These are phyloP conservation scores for Saccopteryx leptura DNA, from an alignment of 2,113 vertebrate genomes.

Conservation along the genomic window DNA sequence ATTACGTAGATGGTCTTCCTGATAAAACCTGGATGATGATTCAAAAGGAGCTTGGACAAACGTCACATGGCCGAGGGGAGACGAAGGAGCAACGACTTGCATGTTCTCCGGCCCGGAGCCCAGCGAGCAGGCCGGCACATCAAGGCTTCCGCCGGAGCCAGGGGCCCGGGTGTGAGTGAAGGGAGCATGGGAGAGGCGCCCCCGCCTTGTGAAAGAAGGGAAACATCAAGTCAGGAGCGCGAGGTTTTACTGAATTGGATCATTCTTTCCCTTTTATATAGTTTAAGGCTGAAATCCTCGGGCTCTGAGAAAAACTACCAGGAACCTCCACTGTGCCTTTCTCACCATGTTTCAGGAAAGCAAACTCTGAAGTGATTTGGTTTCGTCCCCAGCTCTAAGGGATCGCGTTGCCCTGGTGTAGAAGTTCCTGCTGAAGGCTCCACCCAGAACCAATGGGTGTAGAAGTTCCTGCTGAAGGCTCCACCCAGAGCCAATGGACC, in stretches of 20 bases:
- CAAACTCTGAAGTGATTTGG: accelerated
- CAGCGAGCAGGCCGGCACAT: neutral
- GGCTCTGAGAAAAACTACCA: neutral
- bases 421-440: neutral
- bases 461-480: neutral
- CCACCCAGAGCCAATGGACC: too few relatives aligned
- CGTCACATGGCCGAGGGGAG: neutral
- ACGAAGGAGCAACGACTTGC: neutral
- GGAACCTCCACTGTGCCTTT: neutral
- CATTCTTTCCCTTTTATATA: neutral
- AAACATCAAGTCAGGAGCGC: neutral
- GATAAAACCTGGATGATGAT: slow-evolving; percentile 74
- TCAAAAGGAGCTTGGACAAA: neutral
- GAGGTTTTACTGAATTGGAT: neutral
- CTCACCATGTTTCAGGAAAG: neutral
- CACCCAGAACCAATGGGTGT: too few relatives aligned
- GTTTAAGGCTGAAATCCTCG: too few relatives aligned
- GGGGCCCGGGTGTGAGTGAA: accelerated
- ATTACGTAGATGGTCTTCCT: slow-evolving; percentile 74
- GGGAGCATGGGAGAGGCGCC: neutral
- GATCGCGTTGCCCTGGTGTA: neutral
- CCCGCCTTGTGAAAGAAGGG: neutral
- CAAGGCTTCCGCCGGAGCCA: neutral
- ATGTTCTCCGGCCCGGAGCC: too few relatives aligned
- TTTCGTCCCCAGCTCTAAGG: too few relatives aligned